phyloP scores from a whole-genome alignment of 2,888 invertebrate genomes.

The Eupithecia insigniata region DNA sequence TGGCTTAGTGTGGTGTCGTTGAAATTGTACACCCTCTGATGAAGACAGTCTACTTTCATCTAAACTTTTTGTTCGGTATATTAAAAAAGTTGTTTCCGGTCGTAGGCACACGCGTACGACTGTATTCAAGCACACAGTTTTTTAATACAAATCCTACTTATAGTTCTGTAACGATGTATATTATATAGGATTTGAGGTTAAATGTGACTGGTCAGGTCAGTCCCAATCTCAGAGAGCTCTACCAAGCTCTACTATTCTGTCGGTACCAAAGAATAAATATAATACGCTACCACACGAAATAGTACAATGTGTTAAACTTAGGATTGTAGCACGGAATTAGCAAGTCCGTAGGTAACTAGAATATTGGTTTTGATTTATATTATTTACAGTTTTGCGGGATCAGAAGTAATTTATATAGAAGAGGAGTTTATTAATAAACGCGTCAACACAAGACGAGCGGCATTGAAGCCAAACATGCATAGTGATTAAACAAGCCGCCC shows the following conservation, averaged over 20 bases:
- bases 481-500: slow-evolving; percentile 3
- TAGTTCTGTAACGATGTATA: too few relatives aligned
- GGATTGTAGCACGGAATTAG: too few relatives aligned
- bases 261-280: neutral
- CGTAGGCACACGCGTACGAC: too few relatives aligned
- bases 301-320: neutral
- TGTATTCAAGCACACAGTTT: too few relatives aligned
- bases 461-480: slow-evolving; percentile 20
- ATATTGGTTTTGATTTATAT: neutral
- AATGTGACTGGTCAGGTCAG: neutral
- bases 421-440: neutral
- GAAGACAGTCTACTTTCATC: neutral
- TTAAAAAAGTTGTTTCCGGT: neutral
- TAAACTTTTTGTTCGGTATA: neutral
- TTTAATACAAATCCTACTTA: too few relatives aligned
- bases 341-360: neutral
- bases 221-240: neutral
- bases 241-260: neutral
- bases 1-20: neutral
- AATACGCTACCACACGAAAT: neutral
- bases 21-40: neutral
- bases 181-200: neutral
- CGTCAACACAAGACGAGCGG: slow-evolving; percentile 2
- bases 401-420: neutral
- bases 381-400: neutral